These are phyloP conservation scores for Drosophila serrata DNA, from an alignment of 1,140 invertebrate species.

Conservation along the genomic window DNA sequence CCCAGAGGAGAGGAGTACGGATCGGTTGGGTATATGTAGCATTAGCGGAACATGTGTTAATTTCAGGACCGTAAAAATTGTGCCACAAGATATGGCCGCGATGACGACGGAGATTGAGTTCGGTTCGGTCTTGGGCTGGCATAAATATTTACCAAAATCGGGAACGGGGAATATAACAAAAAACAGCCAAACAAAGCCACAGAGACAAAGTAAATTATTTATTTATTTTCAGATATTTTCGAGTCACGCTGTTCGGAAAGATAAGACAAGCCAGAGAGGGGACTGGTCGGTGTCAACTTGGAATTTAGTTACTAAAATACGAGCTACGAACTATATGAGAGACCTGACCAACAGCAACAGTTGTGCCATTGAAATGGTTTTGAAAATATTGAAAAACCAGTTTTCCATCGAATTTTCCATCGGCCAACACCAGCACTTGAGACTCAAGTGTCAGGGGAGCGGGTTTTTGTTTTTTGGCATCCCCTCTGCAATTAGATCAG, in stretches of 20 bases:
- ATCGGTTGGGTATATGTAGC: slow-evolving; percentile 39
- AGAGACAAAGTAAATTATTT: slow-evolving; percentile 66
- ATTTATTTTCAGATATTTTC: slow-evolving; percentile 51
- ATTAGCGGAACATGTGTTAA: slow-evolving; percentile 73
- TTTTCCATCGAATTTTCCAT: slow-evolving; percentile 70
- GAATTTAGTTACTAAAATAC: slow-evolving; percentile 66
- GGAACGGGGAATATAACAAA: slow-evolving; percentile 74
- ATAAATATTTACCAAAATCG: slow-evolving; percentile 68
- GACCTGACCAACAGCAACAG: slow-evolving; percentile 48
- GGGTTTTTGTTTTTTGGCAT: slow-evolving; percentile 24
- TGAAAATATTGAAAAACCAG: slow-evolving; percentile 73
- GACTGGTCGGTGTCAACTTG: slow-evolving; percentile 44
- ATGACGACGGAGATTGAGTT: slow-evolving; percentile 43
- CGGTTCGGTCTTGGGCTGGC: slow-evolving; percentile 22
- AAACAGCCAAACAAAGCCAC: slow-evolving; percentile 50
- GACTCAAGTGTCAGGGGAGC: slow-evolving; percentile 60
- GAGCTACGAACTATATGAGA: slow-evolving; percentile 34
- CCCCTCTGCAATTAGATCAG: slow-evolving; percentile 70
- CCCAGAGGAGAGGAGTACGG: slow-evolving; percentile 22
- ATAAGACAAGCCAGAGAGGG: slow-evolving; percentile 66
- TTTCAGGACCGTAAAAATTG: slow-evolving; percentile 63
- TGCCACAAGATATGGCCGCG: slow-evolving; percentile 44
- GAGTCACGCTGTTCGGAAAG: slow-evolving; percentile 50
- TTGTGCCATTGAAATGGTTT: slow-evolving; percentile 49
- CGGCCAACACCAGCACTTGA: slow-evolving; percentile 57